phyloP scores from a whole-genome alignment of 2,888 invertebrate genomes.

The Myathropa florea region DNA sequence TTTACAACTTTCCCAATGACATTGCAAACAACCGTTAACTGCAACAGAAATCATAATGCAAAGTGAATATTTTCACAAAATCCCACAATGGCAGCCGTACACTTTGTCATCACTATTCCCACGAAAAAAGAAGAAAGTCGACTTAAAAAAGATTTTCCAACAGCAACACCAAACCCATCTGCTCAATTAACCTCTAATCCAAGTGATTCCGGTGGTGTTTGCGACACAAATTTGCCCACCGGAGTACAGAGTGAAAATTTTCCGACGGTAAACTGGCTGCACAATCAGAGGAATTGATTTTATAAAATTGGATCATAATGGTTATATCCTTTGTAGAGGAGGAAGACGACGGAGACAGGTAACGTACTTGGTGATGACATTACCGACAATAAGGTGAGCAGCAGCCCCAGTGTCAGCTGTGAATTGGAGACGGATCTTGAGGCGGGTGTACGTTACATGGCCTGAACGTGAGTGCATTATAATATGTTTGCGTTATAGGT shows the following conservation, averaged over 20 bases:
- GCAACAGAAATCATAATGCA: neutral
- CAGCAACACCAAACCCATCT: neutral
- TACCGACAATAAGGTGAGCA: neutral
- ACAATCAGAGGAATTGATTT: conserved; percentile 27
- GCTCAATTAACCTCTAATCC: conserved; percentile 3
- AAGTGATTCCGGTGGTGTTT: neutral
- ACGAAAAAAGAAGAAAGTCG: conserved; percentile 81
- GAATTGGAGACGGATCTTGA: conserved; percentile 1
- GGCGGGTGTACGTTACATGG: conserved; percentile 11
- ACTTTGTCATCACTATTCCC: conserved; percentile 83
- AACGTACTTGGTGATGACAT: neutral
- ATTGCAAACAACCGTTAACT: neutral
- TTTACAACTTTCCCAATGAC: neutral
- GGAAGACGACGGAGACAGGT: neutral
- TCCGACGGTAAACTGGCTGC: neutral
- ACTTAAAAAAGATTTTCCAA: conserved; percentile 66
- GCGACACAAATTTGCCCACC: neutral
- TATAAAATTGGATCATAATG: conserved; percentile 13
- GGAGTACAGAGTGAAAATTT: neutral
- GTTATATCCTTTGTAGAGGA: conserved; percentile 9
- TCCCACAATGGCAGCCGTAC: conserved; percentile 82
- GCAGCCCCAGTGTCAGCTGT: neutral
- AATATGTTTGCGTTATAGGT: conserved; percentile 33
- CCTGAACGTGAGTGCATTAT: conserved; percentile 15
- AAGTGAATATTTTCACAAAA: neutral